These are phyloP conservation scores for Dinomys branickii DNA, from an alignment of 2,113 vertebrate species.

Conservation along the genomic window DNA sequence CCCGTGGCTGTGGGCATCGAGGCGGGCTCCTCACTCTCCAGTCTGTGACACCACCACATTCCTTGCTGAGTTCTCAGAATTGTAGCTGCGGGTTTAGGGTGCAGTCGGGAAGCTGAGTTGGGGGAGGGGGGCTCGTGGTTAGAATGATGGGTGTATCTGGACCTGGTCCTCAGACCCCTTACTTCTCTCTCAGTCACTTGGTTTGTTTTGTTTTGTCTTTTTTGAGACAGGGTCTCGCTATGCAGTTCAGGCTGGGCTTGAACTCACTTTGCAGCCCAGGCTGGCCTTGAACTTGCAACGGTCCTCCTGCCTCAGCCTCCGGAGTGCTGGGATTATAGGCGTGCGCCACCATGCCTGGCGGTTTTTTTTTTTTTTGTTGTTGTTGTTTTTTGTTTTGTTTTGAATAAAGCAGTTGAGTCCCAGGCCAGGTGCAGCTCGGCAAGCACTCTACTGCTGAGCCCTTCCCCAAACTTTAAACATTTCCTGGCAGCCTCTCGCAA, in stretches of 20 bases:
- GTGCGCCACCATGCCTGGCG: too few relatives aligned
- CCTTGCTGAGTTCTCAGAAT: neutral
- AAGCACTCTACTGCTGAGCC: neutral
- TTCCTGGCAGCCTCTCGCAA: neutral
- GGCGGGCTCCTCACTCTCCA: accelerated
- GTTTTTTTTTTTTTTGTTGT: too few relatives aligned
- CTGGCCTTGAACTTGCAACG: too few relatives aligned
- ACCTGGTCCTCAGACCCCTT: neutral
- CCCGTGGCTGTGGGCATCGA: neutral
- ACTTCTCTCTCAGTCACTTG: neutral
- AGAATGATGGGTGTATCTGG: neutral
- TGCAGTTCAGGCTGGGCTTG: too few relatives aligned
- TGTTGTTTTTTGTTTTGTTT: neutral
- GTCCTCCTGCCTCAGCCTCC: too few relatives aligned
- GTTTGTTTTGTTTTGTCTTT: neutral
- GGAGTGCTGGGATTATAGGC: too few relatives aligned
- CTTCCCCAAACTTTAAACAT: neutral
- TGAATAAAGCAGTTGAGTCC: neutral
- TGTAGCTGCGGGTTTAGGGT: neutral
- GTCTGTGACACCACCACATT: neutral
- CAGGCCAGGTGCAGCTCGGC: neutral
- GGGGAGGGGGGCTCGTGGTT: neutral
- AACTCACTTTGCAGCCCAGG: too few relatives aligned
- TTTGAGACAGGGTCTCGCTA: too few relatives aligned
- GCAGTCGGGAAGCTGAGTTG: neutral